These are phyloP conservation scores for Typhlomys cinereus DNA, from an alignment of 2,113 vertebrate genomes.

Conservation along the genomic window DNA sequence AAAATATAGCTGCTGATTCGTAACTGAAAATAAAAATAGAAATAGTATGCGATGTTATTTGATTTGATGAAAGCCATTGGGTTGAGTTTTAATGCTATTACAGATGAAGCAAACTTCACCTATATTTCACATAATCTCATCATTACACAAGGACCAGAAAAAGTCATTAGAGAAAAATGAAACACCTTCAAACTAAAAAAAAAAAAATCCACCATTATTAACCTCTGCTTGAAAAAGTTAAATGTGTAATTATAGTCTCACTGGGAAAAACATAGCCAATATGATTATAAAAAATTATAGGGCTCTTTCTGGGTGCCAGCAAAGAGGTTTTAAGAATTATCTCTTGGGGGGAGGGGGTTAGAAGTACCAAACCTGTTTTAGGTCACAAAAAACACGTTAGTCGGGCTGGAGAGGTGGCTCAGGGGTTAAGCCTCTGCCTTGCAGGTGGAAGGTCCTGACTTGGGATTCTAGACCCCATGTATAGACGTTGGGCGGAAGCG, in stretches of 20 bases:
- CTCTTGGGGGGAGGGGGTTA: conserved; percentile 20
- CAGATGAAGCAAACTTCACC: conserved; percentile 48
- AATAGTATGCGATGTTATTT: conserved; percentile 10
- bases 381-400: not conserved
- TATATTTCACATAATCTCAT: not conserved
- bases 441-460: no score
- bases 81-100: not conserved
- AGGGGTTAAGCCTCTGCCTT: no score
- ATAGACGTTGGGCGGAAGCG: no score
- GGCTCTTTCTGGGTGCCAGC: conserved; percentile 29
- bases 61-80: not conserved
- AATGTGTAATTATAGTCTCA: conserved; percentile 52
- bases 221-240: conserved; percentile 49
- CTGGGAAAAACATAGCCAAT: conserved; percentile 41
- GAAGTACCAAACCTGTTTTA: conserved; percentile 41
- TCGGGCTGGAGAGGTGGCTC: no score
- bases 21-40: conserved; percentile 35
- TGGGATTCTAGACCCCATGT: no score
- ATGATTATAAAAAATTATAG: not conserved
- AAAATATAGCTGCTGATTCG: not conserved
- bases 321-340: conserved; percentile 49
- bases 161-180: conserved; percentile 58
- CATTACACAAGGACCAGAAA: not conserved
- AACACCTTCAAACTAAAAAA: conserved; percentile 45
- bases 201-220: conserved; percentile 44